Evolutionary conservation across 2,797 vertebrate species (phyloP), one percentile per base, ranked within the genome.

Genomic region (Hydrocynus forskahlii): DNA sequence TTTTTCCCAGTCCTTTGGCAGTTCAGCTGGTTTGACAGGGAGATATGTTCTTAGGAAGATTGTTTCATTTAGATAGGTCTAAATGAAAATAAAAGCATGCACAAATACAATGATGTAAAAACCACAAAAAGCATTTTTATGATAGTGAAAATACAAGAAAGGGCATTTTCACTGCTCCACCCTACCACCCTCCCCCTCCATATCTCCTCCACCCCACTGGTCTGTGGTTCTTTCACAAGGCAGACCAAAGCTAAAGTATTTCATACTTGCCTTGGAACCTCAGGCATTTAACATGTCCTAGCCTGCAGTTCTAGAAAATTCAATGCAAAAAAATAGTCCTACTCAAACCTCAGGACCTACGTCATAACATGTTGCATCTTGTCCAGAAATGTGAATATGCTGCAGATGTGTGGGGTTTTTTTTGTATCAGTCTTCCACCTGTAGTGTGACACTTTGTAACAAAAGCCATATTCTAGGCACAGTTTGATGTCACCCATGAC

Each of bases 71-170:
- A 38, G 10, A 55, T n/a, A 54, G 8, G 0, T 45, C 3, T n/a
- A 54, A 3, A 52, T 52, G 10, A 52, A 13, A 52, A 52, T 52
- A 52, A 60, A 68, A 52, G 21, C 1, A 76, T 43, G 45, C 75
- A 76, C 40, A 76, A 81, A 60, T 62, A 62, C 67, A 80, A 64
- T 9, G n/a, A 23, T 55, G 23, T 40, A 4, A 19, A 76, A 67
- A 14, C 40, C 48, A 9, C 50, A 63, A 16, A 59, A 12, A 25
- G 12, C 16, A n/a, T 48, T 55, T 70, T 52, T 45, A 75, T 52
- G 5, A 25, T 60, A 70, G 69, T 43, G 25, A 78, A 64, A 38
- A 40, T 63, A 63, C 21, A 60, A 67, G 50, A 13, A 54, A 59
- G 23, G 70, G 54, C 74, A 12, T 48, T 17, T 23, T 8, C 35